These are phyloP conservation scores for Chaetogeoica ovagalla DNA, from an alignment of 2,888 invertebrate species.

Conservation along the genomic window DNA sequence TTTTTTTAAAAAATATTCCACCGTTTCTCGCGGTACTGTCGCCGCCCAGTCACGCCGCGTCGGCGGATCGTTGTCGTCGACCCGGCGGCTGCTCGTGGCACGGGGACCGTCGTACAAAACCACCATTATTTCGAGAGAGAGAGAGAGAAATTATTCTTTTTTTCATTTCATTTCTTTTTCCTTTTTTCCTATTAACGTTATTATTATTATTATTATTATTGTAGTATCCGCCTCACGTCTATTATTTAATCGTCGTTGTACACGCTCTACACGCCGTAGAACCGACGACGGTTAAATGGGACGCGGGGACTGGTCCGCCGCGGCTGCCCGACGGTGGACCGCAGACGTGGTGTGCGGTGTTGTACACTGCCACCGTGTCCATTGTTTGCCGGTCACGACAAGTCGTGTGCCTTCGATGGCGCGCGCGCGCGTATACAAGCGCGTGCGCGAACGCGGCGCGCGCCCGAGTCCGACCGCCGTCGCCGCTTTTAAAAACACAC, in stretches of 20 bases:
- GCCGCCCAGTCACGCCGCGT: slow-evolving; percentile 35
- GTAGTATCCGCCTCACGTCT: neutral
- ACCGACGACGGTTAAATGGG: slow-evolving; percentile 31
- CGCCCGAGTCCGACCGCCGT: neutral
- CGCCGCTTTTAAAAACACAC: slow-evolving; percentile 16
- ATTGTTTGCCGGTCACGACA: slow-evolving; percentile 51
- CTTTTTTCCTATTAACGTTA: slow-evolving; percentile 13
- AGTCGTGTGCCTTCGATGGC: slow-evolving; percentile 45
- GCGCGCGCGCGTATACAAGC: slow-evolving; percentile 10
- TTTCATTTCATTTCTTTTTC: slow-evolving; percentile 16
- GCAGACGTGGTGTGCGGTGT: neutral
- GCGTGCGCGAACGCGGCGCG: slow-evolving; percentile 13
- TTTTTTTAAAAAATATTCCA: neutral
- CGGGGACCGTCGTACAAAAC: slow-evolving; percentile 35
- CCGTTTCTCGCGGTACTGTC: slow-evolving; percentile 5
- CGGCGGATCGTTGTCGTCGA: too few relatives aligned
- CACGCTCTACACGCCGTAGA: neutral
- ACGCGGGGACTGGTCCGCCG: slow-evolving; percentile 31
- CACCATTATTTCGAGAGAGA: slow-evolving; percentile 27
- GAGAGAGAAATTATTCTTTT: neutral
- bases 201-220: slow-evolving; percentile 4
- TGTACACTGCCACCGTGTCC: slow-evolving; percentile 35
- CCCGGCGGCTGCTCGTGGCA: slow-evolving; percentile 52
- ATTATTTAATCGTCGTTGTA: slow-evolving; percentile 32
- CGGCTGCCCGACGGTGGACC: slow-evolving; percentile 24